Evolutionary conservation across 2,113 vertebrate genomes (phyloP), one percentile per base, ranked within the genome.

Genomic region (Ornithorhynchus anatinus): DNA sequence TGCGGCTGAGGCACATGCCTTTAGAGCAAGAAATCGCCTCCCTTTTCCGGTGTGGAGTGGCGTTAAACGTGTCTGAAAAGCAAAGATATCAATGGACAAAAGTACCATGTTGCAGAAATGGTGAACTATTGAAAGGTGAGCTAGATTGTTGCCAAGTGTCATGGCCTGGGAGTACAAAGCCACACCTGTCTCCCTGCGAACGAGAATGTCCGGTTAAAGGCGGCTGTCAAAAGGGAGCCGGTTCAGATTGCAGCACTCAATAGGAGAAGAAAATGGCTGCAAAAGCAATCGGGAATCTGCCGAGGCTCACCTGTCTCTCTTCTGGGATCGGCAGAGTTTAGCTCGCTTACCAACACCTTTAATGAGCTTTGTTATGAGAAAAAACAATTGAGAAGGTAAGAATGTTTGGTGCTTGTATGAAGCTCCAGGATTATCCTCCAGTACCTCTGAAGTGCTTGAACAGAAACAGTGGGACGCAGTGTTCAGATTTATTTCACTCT

Each of bases 251-350:
- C 79, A 67, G 75, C 45, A 29, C 65, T 37, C 82, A 76, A 69
- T 81, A 66, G 27, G 57, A 62, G 48, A 74, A 72, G 53, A 72
- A 73, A 77, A 69, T 69, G 68, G 35, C 62, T 75, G 23, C 79
- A 59, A 72, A 89, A 87, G 75, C 75, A 85, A 43, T 3, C 57
- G 71, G 73, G 59, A 66, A 65, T n/a, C 69, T 77, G 53, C 69
- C 76, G 81, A 72, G 57, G 47, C 75, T 79, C 84, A 87, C 80
- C 67, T 86, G 75, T 75, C 52, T 81, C n/a, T n/a, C 32, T 53
- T 69, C 69, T 78, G 44, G 35, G 72, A 60, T 56, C 72, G 61
- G 69, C 79, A 59, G 73, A 69, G 54, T 65, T 67, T 61, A 61
- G 36, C 80, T 75, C 72, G 60, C 79, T 67, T 59, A 72, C 59